These are phyloP conservation scores for Sigmodon hispidus DNA, from an alignment of 2,113 vertebrate species.

Conservation along the genomic window DNA sequence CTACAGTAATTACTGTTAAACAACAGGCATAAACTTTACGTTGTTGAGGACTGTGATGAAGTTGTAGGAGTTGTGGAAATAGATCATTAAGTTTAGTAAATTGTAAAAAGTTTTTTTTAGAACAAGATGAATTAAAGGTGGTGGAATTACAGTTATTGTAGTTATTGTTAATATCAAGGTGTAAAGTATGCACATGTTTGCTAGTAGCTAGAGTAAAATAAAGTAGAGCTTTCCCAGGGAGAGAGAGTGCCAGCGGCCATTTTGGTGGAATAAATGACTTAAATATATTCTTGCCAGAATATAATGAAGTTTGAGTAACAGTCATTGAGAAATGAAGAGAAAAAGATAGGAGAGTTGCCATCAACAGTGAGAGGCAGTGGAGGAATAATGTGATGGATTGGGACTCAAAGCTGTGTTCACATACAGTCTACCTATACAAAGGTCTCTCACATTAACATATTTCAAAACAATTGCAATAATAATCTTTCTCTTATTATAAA, in stretches of 20 bases:
- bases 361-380: not conserved
- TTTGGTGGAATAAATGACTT: not conserved
- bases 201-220: not conserved
- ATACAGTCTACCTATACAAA: not conserved
- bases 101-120: not conserved
- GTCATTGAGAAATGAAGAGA: slow-evolving; percentile 7
- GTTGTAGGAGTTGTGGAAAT: not conserved
- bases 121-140: not conserved
- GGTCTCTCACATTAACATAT: not conserved
- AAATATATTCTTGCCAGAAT: not conserved
- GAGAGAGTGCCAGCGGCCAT: not conserved
- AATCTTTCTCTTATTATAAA: too few species aligned
- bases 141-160: not conserved
- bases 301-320: not conserved
- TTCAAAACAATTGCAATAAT: slow-evolving; percentile 9
- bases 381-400: not conserved
- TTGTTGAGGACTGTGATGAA: not conserved
- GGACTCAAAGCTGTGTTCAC: not conserved
- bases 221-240: not conserved
- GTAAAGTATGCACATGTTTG: not conserved
- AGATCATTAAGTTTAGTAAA: not conserved
- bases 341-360: not conserved
- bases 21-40: not conserved
- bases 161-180: slow-evolving; percentile 7
- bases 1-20: not conserved